phyloP scores from a whole-genome alignment of 2,113 vertebrate species.

The Synodontis membranacea region DNA sequence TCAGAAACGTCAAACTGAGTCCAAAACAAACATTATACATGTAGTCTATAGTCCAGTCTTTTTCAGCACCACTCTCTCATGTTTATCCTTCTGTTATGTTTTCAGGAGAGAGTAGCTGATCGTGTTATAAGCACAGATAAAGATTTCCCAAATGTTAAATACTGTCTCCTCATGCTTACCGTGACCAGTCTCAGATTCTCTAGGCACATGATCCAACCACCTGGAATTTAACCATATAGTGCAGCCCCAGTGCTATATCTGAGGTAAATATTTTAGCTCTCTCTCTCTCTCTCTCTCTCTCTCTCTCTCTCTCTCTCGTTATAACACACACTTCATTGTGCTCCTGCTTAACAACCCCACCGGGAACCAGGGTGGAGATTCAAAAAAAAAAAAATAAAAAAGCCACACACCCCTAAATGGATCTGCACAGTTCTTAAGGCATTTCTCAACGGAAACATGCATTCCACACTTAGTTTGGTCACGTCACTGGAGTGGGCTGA shows the following conservation, averaged over 20 bases:
- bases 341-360: background rate
- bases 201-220: background rate
- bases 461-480: background rate
- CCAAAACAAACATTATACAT: background rate
- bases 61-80: no score
- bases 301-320: background rate
- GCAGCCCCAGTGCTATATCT: background rate
- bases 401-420: background rate
- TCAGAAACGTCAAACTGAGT: no score
- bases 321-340: constrained; percentile 27
- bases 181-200: background rate
- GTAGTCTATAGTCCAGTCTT: background rate
- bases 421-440: background rate
- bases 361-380: constrained; percentile 29
- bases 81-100: no score
- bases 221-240: background rate
- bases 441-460: constrained; percentile 11
- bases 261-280: background rate
- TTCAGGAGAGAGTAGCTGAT: background rate
- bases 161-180: background rate
- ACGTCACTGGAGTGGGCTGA: background rate
- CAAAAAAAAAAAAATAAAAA: constrained; percentile 5
- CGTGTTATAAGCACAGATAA: background rate
- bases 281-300: background rate
- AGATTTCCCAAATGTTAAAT: background rate